Evolutionary conservation across 1,140 invertebrate species (phyloP), one percentile per base, ranked within the genome.

Genomic region (Lasaia peninsularis): DNA sequence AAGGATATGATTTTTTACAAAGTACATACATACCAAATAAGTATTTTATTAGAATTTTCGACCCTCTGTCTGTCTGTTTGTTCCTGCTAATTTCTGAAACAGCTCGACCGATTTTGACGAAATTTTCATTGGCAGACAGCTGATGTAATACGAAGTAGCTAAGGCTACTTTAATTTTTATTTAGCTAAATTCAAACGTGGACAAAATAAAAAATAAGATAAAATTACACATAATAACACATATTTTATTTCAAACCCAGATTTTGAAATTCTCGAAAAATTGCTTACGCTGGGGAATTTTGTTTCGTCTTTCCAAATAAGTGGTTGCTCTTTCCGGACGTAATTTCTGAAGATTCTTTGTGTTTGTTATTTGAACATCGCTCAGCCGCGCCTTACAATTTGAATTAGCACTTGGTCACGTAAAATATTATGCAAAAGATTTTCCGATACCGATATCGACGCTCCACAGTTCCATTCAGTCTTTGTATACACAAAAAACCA

Each of bases 401-500:
- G n/a, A 51, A 51, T 28, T 24, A 51, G 49, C 49, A 28, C 28
- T 51, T 31, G 28, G 49, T 28, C 49, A 51, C 21, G 49, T 32
- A 32, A 31, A 32, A 51, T 28, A 51, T 28, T 32, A 51, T 51
- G 24, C 24, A 28, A 51, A 51, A 51, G 28, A 51, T 51, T 14
- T 28, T 51, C 28, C 28, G n/a, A 51, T 51, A 24, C 49, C 12
- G n/a, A 51, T 24, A 28, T 10, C 14, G 49, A 51, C 21, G 28
- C 21, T 51, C 28, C 28, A 28, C 49, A 51, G 28, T 32, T 28
- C 16, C n/a, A 51, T 51, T 32, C 14, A 32, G 50, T 10, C 16
- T 48, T 48, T 48, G 20, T 48, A 48, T 48, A 48, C 40, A 48
- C 40, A 48, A 48, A 48, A 48, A 48, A 48, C 20, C 40, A 48